Conservation (phyloP, 2,888 invertebrate species). For the Eristalinus sepulchralis region DNA sequence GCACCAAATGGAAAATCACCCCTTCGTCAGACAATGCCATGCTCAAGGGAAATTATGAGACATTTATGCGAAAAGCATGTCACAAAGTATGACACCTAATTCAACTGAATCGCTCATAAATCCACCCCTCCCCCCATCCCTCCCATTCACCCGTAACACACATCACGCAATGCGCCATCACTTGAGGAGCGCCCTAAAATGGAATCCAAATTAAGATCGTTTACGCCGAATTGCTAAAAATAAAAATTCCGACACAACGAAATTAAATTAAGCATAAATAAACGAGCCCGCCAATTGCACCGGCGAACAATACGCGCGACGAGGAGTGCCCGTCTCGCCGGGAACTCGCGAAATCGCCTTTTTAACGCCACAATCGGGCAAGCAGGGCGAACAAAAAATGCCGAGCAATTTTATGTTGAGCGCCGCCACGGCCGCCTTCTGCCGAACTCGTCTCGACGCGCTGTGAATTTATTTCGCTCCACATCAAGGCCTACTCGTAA, state of each 20-base stretch:
- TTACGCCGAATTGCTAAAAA: neutral
- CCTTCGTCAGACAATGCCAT: neutral
- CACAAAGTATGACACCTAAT: neutral
- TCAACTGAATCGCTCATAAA: neutral
- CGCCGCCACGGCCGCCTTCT: neutral
- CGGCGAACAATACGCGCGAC: neutral
- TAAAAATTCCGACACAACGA: neutral
- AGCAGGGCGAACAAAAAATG: neutral
- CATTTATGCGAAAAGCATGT: neutral
- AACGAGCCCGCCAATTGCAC: neutral
- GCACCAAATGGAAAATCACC: neutral
- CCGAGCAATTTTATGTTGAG: neutral
- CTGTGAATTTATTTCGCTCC: slow-evolving; percentile 22
- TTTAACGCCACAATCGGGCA: slow-evolving; percentile 4
- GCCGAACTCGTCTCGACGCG: neutral
- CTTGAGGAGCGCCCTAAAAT: neutral
- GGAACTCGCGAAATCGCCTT: slow-evolving; percentile 11
- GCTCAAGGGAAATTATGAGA: neutral
- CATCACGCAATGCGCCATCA: neutral
- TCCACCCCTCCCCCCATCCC: neutral
- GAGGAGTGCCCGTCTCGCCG: neutral
- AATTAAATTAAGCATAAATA: neutral
- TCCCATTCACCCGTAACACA: neutral
- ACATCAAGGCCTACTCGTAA: slow-evolving; percentile 13
- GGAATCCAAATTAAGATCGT: neutral